Base-by-base conservation (phyloP, 2,113 vertebrate genomes). In the Antennarius striatus region DNA sequence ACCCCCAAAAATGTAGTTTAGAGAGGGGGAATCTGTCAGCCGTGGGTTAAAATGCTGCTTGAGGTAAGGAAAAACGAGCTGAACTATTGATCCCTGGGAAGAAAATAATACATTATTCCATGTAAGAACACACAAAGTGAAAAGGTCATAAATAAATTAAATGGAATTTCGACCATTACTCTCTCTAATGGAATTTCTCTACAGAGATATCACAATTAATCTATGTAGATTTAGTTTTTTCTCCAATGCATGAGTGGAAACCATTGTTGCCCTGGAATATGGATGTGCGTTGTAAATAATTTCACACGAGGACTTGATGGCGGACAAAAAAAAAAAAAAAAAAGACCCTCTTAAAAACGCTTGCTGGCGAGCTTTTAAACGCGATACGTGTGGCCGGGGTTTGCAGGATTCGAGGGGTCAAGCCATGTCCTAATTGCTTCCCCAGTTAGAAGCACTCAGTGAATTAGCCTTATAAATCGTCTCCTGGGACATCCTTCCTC, bases 391-490 rank as follows among this genome's bases (percentile, higher is more conserved):
- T 46, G 49, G 2, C 22, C 6, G 13, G 32, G 40, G 12, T 9
- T 56, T n/a, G 32, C 10, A 6, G 46, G 71, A 53, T n/a, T 17
- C 56, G 2, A 39, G 64, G 54, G 68, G 73, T 74, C 66, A 52
- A 54, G 60, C 12, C 46, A 28, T 10, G 65, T 80, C 85, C 78
- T 89, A 85, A 90, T 76, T 86, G 82, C 91, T 88, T 56, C 46
- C 15, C 14, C 22, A 17, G 42, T 72, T 52, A 68, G 66, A 89
- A 54, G 70, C 36, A 49, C 68, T 84, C 63, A 76, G 79, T 56
- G 59, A 78, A 83, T 90, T 81, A 80, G 77, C 71, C 65, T 77
- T 70, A 84, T 92, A 92, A 93, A 89, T 90, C 81, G 71, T 85
- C 86, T 84, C 84, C 54, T 53, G 85, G 90, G 87, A 89, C 48